Percentiles rank a stretch among this genome's conserved stretches.
Evolutionary conservation across 2,797 vertebrate species (phyloP).

Genomic region (Anas flavirostris): DNA sequence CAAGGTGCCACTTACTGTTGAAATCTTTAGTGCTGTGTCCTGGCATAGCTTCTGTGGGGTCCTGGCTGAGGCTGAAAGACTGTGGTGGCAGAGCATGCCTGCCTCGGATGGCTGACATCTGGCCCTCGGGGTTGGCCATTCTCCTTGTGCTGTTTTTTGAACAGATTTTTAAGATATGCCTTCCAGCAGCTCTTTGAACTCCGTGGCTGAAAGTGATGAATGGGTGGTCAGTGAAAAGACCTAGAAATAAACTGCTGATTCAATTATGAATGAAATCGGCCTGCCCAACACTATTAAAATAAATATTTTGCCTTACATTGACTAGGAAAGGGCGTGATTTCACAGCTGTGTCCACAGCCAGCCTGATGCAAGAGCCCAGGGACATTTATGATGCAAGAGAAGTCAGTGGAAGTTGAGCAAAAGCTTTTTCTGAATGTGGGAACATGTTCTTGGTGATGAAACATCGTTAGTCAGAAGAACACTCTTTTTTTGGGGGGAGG

Average conservation of each 20-base stretch:
- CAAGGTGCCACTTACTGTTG: background rate
- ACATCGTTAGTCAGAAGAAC: background rate
- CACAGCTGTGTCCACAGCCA: conserved; percentile 46
- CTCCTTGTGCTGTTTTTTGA: background rate
- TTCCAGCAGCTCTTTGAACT: conserved; percentile 51
- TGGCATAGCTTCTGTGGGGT: background rate
- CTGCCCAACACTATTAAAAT: background rate
- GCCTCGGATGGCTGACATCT: background rate
- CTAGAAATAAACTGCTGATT: conserved; percentile 26
- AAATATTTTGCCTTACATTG: conserved; percentile 45
- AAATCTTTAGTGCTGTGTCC: background rate
- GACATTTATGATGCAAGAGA: background rate
- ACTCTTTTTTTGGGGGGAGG: background rate
- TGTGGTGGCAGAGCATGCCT: background rate
- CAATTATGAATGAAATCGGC: conserved; percentile 47
- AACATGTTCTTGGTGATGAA: background rate
- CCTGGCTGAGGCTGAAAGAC: background rate
- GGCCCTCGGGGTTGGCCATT: background rate
- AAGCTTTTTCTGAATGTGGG: conserved; percentile 24
- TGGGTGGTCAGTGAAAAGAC: conserved; percentile 39
- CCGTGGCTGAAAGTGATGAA: conserved; percentile 33
- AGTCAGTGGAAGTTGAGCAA: conserved; percentile 4
- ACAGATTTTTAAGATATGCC: background rate
- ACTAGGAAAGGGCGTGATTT: background rate
- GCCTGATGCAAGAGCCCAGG: background rate